These are phyloP conservation scores for Lutjanus campechanus DNA, from an alignment of 2,797 vertebrate species.

Conservation along the genomic window DNA sequence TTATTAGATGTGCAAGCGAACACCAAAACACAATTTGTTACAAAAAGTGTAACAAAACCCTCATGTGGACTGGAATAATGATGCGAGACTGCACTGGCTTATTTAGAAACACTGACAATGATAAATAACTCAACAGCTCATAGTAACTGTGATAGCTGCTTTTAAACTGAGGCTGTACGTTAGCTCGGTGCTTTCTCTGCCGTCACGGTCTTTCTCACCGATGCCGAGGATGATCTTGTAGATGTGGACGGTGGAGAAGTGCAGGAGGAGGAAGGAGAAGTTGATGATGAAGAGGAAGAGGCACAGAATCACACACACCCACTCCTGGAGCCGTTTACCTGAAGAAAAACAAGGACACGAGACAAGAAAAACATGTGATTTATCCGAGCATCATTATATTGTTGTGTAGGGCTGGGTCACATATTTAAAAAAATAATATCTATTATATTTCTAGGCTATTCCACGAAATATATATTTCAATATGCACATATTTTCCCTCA, in stretches of 20 bases:
- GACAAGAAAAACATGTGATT: background rate
- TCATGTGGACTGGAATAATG: background rate
- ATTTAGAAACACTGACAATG: background rate
- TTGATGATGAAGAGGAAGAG: conserved; percentile 81
- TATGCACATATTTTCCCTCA: too few species aligned
- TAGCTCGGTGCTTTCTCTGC: background rate
- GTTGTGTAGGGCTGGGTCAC: too few species aligned
- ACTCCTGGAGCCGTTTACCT: conserved; percentile 84
- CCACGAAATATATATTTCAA: too few species aligned
- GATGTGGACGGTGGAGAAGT: conserved; percentile 82
- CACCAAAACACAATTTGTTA: conserved; percentile 14
- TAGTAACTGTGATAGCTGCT: background rate
- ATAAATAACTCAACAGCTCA: background rate
- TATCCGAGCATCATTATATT: background rate
- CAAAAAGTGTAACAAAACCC: conserved; percentile 5
- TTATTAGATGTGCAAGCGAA: conserved; percentile 8
- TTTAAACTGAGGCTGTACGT: background rate
- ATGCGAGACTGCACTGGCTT: background rate
- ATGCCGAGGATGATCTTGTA: conserved; percentile 80
- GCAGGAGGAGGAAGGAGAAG: conserved; percentile 78
- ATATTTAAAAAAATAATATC: too few species aligned
- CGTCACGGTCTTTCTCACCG: conserved; percentile 50
- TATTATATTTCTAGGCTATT: too few species aligned
- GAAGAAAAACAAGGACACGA: conserved; percentile 6
- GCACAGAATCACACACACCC: conserved; percentile 81